phyloP scores from a whole-genome alignment of 2,888 invertebrate species.

The Drosophila monieri region DNA sequence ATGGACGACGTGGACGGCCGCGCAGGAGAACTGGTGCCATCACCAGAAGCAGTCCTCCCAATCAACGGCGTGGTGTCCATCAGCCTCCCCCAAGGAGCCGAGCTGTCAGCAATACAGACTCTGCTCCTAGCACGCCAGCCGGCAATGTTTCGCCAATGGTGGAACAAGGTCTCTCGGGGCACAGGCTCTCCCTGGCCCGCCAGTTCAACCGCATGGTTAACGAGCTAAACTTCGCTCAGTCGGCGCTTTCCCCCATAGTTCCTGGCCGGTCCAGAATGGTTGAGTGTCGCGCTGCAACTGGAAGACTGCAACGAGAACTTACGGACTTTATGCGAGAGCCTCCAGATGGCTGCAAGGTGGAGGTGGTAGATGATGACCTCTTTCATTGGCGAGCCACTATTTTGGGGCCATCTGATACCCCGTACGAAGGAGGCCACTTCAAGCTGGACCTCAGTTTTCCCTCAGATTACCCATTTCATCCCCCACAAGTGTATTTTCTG shows the following conservation, averaged over 20 bases:
- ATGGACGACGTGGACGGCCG: background rate
- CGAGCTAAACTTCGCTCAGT: background rate
- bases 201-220: background rate
- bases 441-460: conserved; percentile 9
- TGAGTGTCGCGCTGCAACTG: background rate
- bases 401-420: conserved; percentile 16
- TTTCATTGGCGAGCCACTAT: conserved; percentile 29
- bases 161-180: background rate
- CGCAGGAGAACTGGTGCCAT: background rate
- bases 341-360: conserved; percentile 4
- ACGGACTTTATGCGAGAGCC: background rate
- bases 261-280: background rate
- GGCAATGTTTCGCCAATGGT: background rate
- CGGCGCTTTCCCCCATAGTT: background rate
- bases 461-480: conserved; percentile 11
- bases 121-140: background rate
- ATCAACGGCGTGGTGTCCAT: background rate
- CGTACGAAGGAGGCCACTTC: conserved; percentile 27
- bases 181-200: background rate
- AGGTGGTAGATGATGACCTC: conserved; percentile 5
- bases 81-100: background rate
- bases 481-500: conserved; percentile 18
- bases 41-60: background rate
- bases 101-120: background rate
- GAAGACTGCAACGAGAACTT: background rate